Base-by-base conservation (phyloP, 2,113 vertebrate species). In the Dermatemys mawii region DNA sequence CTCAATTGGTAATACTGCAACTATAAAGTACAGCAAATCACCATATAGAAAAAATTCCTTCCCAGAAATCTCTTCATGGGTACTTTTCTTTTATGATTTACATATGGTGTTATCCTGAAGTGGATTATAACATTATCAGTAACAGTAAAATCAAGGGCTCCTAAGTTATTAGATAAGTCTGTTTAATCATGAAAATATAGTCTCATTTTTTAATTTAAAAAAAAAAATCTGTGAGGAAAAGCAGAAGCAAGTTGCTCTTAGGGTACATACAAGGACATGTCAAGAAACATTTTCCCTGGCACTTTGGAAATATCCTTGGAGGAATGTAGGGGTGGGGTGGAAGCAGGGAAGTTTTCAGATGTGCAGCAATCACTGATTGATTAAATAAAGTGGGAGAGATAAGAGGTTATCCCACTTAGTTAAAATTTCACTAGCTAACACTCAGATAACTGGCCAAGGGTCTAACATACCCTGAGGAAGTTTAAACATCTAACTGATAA, bases 401-500 rank as follows among this genome's bases (percentile, higher is more conserved):
- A 84, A 73, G 82, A 87, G 91, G 80, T 96, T 83, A 90, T 85
- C 73, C 67, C 93, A 90, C 87, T 57, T 50, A 46, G 96, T 96
- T 97, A 93, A 97, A 96, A 93, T 94, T 97, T 97, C 86, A 97
- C 93, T 94, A 81, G 70, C 88, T 92, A 73, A 80, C 49, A 88
- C 57, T 80, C 57, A 3, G 0, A 88, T 83, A 86, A 87, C 8
- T 75, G 96, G 92, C 84, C 97, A 97, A 97, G 94, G 94, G 94
- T 96, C 94, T 80, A 67, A 84, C 63, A 93, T 19, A 41, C 84
- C 92, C 51, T 3, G 0, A 90, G 86, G 81, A 94, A 53, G 79
- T 92, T 92, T 89, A 89, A 96, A 93, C 93, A 90, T 92, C 57
- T 94, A 93, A 78, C 97, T 94, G 93, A 96, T 97, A 96, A 96